Evolutionary conservation across 2,888 invertebrate species (phyloP).

Genomic region (Dascillus cervinus): DNA sequence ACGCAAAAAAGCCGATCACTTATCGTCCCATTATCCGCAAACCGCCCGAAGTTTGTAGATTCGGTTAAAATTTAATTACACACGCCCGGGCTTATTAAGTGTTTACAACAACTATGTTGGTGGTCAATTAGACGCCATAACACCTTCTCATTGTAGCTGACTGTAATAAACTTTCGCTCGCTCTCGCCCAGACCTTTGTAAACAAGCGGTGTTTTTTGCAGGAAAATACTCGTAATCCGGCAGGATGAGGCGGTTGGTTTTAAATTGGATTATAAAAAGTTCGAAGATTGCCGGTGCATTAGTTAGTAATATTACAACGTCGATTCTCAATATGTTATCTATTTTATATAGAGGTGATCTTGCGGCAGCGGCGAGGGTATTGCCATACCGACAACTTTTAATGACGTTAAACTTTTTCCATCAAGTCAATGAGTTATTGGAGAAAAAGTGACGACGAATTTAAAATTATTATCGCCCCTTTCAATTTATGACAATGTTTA

Average conservation of each 20-base stretch:
- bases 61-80: neutral
- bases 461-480: too few species aligned
- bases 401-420: slow-evolving; percentile 39
- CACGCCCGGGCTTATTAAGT: slow-evolving; percentile 6
- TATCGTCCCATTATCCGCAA: too few species aligned
- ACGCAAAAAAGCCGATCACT: too few species aligned
- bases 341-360: slow-evolving; percentile 31
- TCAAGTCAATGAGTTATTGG: slow-evolving; percentile 32
- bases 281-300: too few species aligned
- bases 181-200: neutral
- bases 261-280: too few species aligned
- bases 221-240: too few species aligned
- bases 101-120: slow-evolving; percentile 8
- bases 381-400: slow-evolving; percentile 33
- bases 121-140: slow-evolving; percentile 10
- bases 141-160: slow-evolving; percentile 5
- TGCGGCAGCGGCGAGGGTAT: slow-evolving; percentile 24
- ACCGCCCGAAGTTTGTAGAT: too few species aligned
- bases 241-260: too few species aligned
- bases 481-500: too few species aligned
- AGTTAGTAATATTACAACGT: slow-evolving; percentile 17
- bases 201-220: too few species aligned
- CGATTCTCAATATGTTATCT: slow-evolving; percentile 29
- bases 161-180: neutral
- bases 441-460: too few species aligned